A percentile compares a stretch with the other conserved stretches of the same genome.
These are phyloP conservation scores for Nyctibius bracteatus DNA, from an alignment of 2,113 vertebrate species.

Conservation along the genomic window DNA sequence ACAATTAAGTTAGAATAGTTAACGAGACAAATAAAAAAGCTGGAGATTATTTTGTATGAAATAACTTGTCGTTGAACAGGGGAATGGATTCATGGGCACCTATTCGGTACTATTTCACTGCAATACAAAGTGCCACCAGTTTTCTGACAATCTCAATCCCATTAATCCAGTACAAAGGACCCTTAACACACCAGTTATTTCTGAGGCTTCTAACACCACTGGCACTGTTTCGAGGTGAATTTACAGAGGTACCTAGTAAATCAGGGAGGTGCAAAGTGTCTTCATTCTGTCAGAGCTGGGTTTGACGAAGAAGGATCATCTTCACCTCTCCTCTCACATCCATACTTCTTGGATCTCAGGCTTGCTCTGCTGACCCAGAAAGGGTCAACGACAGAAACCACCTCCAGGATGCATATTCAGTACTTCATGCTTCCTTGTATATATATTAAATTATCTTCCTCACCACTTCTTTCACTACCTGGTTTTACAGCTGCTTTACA, in stretches of 20 bases:
- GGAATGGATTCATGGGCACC: not conserved
- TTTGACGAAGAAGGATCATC: not conserved
- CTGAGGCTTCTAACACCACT: not conserved
- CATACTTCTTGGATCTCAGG: not conserved
- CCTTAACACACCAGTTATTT: not conserved
- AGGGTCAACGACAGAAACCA: not conserved
- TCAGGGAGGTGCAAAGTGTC: not conserved
- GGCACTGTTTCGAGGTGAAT: not conserved
- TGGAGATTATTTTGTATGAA: not conserved
- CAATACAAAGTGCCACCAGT: not conserved
- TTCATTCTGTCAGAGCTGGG: not conserved
- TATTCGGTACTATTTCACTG: not conserved
- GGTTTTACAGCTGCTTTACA: not conserved
- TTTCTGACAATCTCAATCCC: not conserved
- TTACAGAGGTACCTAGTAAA: not conserved
- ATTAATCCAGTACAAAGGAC: not conserved
- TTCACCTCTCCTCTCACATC: not conserved
- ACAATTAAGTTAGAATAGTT: slow-evolving; percentile 27
- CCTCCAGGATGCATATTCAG: not conserved
- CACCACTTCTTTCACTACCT: not conserved
- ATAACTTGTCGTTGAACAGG: not conserved
- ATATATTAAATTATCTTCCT: not conserved
- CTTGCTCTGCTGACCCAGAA: not conserved
- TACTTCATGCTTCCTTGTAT: not conserved
- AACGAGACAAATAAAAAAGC: not conserved